These are phyloP conservation scores for Conchocele bisecta DNA, from an alignment of 2,888 invertebrate species.

Conservation along the genomic window DNA sequence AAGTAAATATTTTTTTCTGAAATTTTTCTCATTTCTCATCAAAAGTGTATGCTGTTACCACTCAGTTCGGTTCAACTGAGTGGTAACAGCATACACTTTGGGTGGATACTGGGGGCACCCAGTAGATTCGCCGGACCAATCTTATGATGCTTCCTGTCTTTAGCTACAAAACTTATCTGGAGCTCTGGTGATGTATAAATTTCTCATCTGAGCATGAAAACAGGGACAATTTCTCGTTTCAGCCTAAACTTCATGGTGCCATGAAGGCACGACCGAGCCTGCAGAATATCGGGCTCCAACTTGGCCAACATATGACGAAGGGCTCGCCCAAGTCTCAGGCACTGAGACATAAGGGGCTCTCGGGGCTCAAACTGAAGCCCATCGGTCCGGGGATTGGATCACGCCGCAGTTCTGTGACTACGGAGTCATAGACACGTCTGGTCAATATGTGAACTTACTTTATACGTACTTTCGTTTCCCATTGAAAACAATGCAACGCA, in stretches of 20 bases:
- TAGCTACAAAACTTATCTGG: not conserved
- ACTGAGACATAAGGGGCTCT: slow-evolving; percentile 47
- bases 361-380: slow-evolving; percentile 58
- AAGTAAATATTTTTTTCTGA: no score
- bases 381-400: slow-evolving; percentile 40
- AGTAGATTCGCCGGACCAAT: no score
- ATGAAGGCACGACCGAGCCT: slow-evolving; percentile 58
- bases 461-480: no score
- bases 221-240: no score
- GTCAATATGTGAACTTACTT: not conserved
- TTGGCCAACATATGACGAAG: slow-evolving; percentile 56
- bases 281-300: slow-evolving; percentile 69
- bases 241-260: slow-evolving; percentile 34
- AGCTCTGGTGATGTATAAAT: no score
- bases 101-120: no score
- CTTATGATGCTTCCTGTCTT: not conserved
- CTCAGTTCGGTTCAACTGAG: no score
- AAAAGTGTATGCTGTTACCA: no score
- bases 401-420: slow-evolving; percentile 61
- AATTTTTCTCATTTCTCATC: no score
- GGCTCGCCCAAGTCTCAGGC: slow-evolving; percentile 38
- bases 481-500: no score
- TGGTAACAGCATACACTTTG: no score
- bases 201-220: not conserved
- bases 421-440: slow-evolving; percentile 44